phyloP scores from a whole-genome alignment of 2,888 invertebrate species.

The Acanthosepion lycidas region DNA sequence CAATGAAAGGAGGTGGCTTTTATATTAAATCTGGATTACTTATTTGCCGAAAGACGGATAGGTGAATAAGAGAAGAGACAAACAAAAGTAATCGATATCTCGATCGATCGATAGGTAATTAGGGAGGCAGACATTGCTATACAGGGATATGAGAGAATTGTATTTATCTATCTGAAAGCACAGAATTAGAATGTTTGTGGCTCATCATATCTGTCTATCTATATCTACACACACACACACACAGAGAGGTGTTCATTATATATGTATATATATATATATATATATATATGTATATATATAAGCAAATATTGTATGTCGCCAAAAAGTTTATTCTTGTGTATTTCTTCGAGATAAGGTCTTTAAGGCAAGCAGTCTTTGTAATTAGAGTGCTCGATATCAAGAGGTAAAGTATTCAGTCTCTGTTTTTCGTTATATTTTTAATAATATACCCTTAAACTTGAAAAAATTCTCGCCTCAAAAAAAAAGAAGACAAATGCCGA shows the following conservation, averaged over 20 bases:
- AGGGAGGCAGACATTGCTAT: background rate
- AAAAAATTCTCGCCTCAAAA: too few species aligned
- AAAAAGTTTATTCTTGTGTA: too few species aligned
- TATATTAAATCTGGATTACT: slow-evolving; percentile 18
- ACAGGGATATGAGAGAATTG: background rate
- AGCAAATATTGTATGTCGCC: too few species aligned
- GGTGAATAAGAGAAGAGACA: background rate
- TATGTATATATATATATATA: background rate
- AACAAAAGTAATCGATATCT: background rate
- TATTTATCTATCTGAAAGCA: background rate
- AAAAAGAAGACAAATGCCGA: too few species aligned
- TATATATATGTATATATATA: background rate
- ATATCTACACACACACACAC: too few species aligned
- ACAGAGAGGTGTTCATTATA: too few species aligned
- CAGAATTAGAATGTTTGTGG: background rate
- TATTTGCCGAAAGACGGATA: slow-evolving; percentile 17
- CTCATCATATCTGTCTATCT: background rate
- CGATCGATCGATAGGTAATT: background rate
- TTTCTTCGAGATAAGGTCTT: too few species aligned
- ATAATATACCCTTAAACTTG: too few species aligned
- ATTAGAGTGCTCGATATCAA: too few species aligned
- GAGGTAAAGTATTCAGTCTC: too few species aligned
- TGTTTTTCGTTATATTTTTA: too few species aligned
- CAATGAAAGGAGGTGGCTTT: background rate
- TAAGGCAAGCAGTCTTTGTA: too few species aligned